Base-by-base conservation (phyloP, 2,888 invertebrate genomes). In the Erebia epiphron region DNA sequence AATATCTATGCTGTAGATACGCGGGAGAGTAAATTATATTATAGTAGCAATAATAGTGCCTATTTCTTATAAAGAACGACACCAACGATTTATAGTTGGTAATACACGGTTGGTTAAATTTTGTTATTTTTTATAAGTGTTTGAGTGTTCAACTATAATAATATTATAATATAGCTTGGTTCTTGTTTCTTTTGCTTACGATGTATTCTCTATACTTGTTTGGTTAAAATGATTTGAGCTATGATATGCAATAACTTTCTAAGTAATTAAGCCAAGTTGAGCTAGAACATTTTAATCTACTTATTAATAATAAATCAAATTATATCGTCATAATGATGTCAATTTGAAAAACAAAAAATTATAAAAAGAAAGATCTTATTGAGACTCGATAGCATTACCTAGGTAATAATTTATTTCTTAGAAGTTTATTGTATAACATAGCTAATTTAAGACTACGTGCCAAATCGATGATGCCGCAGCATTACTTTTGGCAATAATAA, bases 1-100 rank as follows among this genome's bases (percentile, higher is more conserved):
- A 82, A 83, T 82, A 83, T 86, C 82, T 86, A 83, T 86, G 91
- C 91, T 92, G 90, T 92, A 90, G 91, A 90, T 91, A 89, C 87
- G 90, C 88, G 88, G 77, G 79, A 68, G 73, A 83, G 83, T 89
- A 89, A 90, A 88, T 88, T 90, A 90, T 90, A 90, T 91, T 89
- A 87, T 90, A 86, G 86, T 92, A 92, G 92, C 92, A 92, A 92
- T 92, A 92, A 87, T 92, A 92, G 92, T 92, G 92, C 92, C 92
- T 92, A 86, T 82, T 84, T 92, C 91, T 92, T 92, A 83, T 84
- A 90, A 92, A 92, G 92, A 92, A 86, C 82, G 81, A 80, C 80
- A 80, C 83, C 85, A 82, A 84, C 83, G 76, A 60, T 76, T 77
- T 77, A 83, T 82, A 41, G 70, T 79, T 78, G 79, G 73, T 74